These are phyloP conservation scores for Nerophis ophidion DNA, from an alignment of 2,113 vertebrate species.

Conservation along the genomic window DNA sequence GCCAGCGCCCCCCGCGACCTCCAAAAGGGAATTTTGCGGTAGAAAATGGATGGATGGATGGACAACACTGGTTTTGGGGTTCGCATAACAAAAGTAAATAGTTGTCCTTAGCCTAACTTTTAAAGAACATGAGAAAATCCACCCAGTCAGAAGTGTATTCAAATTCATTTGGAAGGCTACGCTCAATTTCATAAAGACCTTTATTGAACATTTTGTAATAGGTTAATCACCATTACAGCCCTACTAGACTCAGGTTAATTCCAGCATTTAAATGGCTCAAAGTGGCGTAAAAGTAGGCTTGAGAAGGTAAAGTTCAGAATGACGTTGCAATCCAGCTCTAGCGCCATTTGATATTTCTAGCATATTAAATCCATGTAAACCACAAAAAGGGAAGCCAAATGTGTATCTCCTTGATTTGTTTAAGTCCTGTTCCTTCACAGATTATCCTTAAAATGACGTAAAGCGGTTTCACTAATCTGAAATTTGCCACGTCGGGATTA, in stretches of 20 bases:
- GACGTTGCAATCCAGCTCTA: conserved; percentile 1
- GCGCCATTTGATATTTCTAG: conserved; percentile 28
- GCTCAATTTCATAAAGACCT: not conserved
- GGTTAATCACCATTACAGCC: not conserved
- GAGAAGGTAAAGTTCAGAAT: conserved; percentile 13
- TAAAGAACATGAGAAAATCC: too few species aligned
- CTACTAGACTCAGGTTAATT: conserved; percentile 1
- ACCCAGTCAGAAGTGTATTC: conserved; percentile 2
- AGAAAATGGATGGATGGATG: too few species aligned
- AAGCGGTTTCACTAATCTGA: conserved; percentile 20
- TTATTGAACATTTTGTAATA: conserved; percentile 1
- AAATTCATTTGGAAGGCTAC: conserved; percentile 5
- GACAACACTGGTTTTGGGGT: too few species aligned
- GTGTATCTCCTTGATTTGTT: conserved; percentile 23
- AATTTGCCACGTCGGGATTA: conserved; percentile 29
- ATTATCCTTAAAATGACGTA: conserved; percentile 26
- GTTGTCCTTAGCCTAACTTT: too few species aligned
- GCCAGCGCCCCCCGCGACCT: too few species aligned
- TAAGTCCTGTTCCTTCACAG: conserved; percentile 17
- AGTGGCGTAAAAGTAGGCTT: conserved; percentile 4
- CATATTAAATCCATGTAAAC: conserved; percentile 23
- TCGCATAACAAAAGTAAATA: too few species aligned
- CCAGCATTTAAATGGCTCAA: conserved; percentile 1
- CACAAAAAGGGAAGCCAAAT: conserved; percentile 5
- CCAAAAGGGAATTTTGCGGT: too few species aligned